Evolutionary conservation across 2,113 vertebrate genomes (phyloP), one percentile per base, ranked within the genome.

Genomic region (Rhinolophus ferrumequinum): DNA sequence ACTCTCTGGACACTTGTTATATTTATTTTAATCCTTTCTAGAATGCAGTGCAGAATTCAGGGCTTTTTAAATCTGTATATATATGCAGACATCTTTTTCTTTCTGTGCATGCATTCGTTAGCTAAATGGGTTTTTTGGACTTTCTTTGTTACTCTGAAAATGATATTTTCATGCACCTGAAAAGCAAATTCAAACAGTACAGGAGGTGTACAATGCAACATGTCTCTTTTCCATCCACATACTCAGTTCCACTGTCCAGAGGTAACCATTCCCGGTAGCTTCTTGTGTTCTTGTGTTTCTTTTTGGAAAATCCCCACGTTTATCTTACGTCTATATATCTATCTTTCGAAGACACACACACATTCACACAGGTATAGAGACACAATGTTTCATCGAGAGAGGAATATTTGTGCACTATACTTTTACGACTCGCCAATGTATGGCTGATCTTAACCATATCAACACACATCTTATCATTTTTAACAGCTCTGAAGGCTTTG

Each of bases 1-100:
- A 83, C 66, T 72, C 54, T 93, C 44, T 77, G 92, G 60, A 15
- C 0, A 4, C 52, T 88, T 70, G 90, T 41, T 41, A 1, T 91
- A 47, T 85, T 96, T 94, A 80, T 97, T 95, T 91, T 60, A 24
- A 13, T 88, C 81, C 97, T 95, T 93, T 83, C 58, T 90, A 93
- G 87, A 88, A 88, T 6, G 35, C 35, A 30, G 22, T 5, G 19
- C n/a, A 44, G 44, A 82, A 75, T 41, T 81, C 4, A 50, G 18
- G 13, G 22, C 90, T 95, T 86, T 60, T n/a, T 13, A 67, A 87
- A 35, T 67, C 84, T 76, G 38, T 38, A 12, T 21, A 38, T 21
- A 1, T 38, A 18, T 22, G 33, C 33, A 33, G 90, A 30, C 21
- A 21, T 60, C 62, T 75, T 56, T 79, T 64, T 56, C 70, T 22